These are phyloP conservation scores for Fringilla coelebs DNA, from an alignment of 2,797 vertebrate genomes.

Conservation along the genomic window DNA sequence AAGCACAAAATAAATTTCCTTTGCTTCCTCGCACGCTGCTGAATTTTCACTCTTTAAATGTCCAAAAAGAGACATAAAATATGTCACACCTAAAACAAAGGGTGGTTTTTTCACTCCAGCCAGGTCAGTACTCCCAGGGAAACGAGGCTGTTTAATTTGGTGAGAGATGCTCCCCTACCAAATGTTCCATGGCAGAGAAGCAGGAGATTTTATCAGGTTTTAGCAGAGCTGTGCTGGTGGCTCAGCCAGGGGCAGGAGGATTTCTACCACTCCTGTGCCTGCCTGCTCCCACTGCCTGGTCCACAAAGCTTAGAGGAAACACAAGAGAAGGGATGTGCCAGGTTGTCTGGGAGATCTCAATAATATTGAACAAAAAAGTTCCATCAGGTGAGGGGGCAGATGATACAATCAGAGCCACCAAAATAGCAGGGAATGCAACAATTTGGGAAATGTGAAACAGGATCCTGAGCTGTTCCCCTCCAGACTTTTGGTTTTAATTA, in stretches of 20 bases:
- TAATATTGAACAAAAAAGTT: background rate
- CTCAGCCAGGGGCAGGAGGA: background rate
- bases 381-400: background rate
- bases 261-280: background rate
- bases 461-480: background rate
- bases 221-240: background rate
- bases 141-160: background rate
- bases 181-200: background rate
- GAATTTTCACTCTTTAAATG: background rate
- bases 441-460: background rate
- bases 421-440: background rate
- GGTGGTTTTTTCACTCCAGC: background rate
- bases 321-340: background rate
- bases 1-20: background rate
- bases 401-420: background rate
- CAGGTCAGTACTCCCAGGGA: background rate
- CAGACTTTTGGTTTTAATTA: conserved; percentile 36
- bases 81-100: background rate
- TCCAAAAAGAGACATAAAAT: background rate
- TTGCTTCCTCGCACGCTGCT: background rate
- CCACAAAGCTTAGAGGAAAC: background rate
- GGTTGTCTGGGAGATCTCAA: background rate
- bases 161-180: background rate
- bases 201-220: background rate
- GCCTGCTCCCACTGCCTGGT: background rate